Evolutionary conservation across 2,888 invertebrate genomes (phyloP), one percentile per base, ranked within the genome.

Genomic region (Hipparchia sbordonii): DNA sequence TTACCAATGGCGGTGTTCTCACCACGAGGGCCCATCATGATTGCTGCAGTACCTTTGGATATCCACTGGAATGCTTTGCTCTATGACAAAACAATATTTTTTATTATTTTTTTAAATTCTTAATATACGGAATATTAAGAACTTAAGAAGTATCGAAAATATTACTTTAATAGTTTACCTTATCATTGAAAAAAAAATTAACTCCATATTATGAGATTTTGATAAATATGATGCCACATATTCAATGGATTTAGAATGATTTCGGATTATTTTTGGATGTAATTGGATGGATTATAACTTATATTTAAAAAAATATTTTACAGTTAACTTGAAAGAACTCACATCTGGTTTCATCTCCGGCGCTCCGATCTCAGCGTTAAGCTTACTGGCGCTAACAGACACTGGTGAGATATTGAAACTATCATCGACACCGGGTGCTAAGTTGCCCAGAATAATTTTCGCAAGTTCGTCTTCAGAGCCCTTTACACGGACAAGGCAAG

Each of bases 361-460:
- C 0, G 91, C 92, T 0, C 89, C 89, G 4, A 90, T 76, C 12
- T 86, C 85, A 0, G 85, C 77, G 67, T 88, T 88, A 0, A 93
- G 83, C 70, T 84, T 88, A 57, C 88, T 88, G 0, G 88, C 84
- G 2, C 82, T 85, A 39, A 93, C 78, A 3, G 79, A 67, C 0
- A 93, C 89, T 0, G 93, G 93, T 0, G 92, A 91, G 45, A 93
- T 82, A 74, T 91, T 92, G 85, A 91, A 93, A 76, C 85, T 88
- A 78, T 93, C 89, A 13, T 93, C 91, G 0, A 80, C 74, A 0
- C 92, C 92, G 0, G 92, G 86, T 0, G 91, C 77, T 12, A 93
- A 81, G 79, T 88, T 92, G 57, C 86, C 85, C 70, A 90, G 79
- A 7, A 93, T 84, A 0, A 87, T 85, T 33, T 89, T 85, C 0